Conservation (phyloP, 2,797 vertebrate genomes). For the Sphenodon punctatus region DNA sequence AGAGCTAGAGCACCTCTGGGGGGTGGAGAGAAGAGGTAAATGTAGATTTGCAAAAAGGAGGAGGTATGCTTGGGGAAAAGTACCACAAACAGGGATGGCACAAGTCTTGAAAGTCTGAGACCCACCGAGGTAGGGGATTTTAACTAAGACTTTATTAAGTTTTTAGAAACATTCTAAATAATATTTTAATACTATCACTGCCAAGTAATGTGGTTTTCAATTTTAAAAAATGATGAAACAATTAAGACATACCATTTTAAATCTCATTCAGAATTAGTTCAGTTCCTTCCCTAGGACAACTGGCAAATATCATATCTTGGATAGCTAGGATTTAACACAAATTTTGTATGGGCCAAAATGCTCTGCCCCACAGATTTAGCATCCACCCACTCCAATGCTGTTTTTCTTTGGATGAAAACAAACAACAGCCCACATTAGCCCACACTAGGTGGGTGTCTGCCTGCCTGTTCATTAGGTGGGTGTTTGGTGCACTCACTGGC, state of each 20-base stretch:
- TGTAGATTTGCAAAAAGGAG: too few species aligned
- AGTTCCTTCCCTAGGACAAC: background rate
- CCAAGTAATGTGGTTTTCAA: background rate
- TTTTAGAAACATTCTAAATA: background rate
- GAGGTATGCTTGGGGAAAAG: too few species aligned
- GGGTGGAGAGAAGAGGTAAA: background rate
- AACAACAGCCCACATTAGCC: too few species aligned
- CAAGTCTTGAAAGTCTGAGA: too few species aligned
- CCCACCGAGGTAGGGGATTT: background rate
- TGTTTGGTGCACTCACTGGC: too few species aligned
- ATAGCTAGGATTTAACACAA: background rate
- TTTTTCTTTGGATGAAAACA: too few species aligned
- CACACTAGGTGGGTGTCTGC: too few species aligned
- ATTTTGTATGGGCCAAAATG: slow-evolving; percentile 16
- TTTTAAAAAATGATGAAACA: background rate
- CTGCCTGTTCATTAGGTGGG: too few species aligned
- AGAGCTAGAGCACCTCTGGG: too few species aligned
- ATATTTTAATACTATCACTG: background rate
- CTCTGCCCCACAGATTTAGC: background rate
- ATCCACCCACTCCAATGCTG: background rate
- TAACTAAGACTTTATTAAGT: background rate
- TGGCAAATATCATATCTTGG: background rate
- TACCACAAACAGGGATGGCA: too few species aligned
- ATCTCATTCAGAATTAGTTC: background rate
- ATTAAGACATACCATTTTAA: background rate